These are phyloP conservation scores for Trichopria drosophilae DNA, from an alignment of 2,888 invertebrate species.

Conservation along the genomic window DNA sequence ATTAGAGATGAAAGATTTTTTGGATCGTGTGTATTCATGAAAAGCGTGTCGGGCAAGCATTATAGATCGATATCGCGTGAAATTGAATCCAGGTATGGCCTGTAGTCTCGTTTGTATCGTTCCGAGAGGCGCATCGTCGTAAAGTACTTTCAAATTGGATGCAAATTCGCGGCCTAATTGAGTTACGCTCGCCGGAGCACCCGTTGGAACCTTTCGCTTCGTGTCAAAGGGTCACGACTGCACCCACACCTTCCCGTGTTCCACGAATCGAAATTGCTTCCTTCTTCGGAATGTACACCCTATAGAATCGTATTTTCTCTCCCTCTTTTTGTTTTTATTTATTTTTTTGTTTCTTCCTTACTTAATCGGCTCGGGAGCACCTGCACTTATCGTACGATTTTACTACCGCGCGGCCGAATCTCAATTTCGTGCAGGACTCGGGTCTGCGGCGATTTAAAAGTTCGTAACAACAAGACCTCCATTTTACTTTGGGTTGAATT, in stretches of 20 bases:
- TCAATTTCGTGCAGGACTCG: no score
- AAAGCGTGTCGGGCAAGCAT: no score
- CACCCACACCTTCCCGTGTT: background rate
- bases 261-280: slow-evolving; percentile 5
- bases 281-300: slow-evolving; percentile 13
- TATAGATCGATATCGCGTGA: slow-evolving; percentile 33
- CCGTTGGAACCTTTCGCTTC: background rate
- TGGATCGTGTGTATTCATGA: no score
- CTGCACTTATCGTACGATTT: no score
- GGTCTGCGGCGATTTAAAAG: no score
- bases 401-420: no score
- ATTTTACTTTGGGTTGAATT: no score
- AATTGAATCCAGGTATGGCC: slow-evolving; percentile 35
- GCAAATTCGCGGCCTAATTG: slow-evolving; percentile 37
- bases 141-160: slow-evolving; percentile 38
- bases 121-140: slow-evolving; percentile 23
- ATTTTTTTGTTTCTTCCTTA: no score
- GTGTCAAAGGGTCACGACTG: no score
- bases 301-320: slow-evolving; percentile 1
- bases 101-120: slow-evolving; percentile 22
- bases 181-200: slow-evolving; percentile 30
- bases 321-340: slow-evolving; percentile 4
- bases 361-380: no score
- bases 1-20: no score
- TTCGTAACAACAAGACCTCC: no score